phyloP scores from a whole-genome alignment of 2,888 invertebrate genomes.

The Drosophila buzzatii region DNA sequence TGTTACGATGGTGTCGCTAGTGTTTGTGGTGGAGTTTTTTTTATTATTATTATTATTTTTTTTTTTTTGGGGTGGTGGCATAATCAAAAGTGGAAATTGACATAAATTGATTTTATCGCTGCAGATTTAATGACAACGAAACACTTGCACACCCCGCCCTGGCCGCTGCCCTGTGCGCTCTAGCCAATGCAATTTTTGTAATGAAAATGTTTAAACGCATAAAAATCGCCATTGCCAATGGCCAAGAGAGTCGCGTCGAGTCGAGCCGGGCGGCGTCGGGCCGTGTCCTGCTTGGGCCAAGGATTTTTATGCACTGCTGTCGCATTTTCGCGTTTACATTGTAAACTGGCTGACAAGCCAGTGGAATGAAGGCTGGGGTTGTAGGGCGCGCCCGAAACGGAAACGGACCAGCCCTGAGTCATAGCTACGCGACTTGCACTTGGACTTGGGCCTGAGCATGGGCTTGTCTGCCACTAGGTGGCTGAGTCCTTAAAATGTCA shows the following conservation, averaged over 20 bases:
- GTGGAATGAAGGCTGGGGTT: neutral
- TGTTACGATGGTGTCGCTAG: slow-evolving; percentile 33
- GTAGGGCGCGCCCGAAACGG: slow-evolving; percentile 49
- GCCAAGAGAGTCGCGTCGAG: slow-evolving; percentile 20
- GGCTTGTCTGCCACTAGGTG: slow-evolving; percentile 47
- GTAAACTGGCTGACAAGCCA: slow-evolving; percentile 79
- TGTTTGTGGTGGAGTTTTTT: slow-evolving; percentile 27
- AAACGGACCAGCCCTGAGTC: slow-evolving; percentile 70
- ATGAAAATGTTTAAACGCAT: slow-evolving; percentile 81
- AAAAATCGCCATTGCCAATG: slow-evolving; percentile 64
- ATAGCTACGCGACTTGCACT: slow-evolving; percentile 55
- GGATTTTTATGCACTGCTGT: slow-evolving; percentile 81
- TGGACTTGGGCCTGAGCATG: slow-evolving; percentile 51
- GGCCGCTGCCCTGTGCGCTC: neutral
- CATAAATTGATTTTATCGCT: slow-evolving; percentile 79
- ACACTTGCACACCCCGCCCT: slow-evolving; percentile 57
- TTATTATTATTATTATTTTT: neutral
- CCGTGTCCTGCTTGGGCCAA: slow-evolving; percentile 42
- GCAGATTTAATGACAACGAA: slow-evolving; percentile 80
- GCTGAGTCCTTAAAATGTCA: slow-evolving; percentile 64
- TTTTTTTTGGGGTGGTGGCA: slow-evolving; percentile 35
- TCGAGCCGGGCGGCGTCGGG: neutral
- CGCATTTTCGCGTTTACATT: slow-evolving; percentile 81
- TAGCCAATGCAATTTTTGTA: slow-evolving; percentile 78
- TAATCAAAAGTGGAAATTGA: slow-evolving; percentile 78